Evolutionary conservation across 1,140 invertebrate species (phyloP), one percentile per base, ranked within the genome.

Genomic region (Telenomus remus): DNA sequence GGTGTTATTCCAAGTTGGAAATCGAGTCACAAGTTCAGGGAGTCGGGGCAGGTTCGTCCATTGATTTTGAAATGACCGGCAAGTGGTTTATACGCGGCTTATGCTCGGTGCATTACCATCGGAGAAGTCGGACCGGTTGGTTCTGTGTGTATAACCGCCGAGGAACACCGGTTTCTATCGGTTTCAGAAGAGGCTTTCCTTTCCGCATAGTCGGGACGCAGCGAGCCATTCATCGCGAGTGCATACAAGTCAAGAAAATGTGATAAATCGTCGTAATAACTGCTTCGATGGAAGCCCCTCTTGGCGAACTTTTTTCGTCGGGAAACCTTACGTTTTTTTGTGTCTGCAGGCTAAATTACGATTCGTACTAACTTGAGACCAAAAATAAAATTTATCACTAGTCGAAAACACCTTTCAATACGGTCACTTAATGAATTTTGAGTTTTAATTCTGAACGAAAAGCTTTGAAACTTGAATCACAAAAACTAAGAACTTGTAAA

Each of bases 201-300:
- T 88, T 88, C 87, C 87, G 87, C 87, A 88, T 88, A 88, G 81
- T 73, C 85, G 80, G 84, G 80, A 83, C 84, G 85, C 85, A 88
- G 81, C 85, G 71, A 86, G 85, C 84, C 87, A 84, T 87, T 84
- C 82, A 79, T 81, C 71, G 65, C 64, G 64, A 53, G 74, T 70
- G 70, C 63, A 68, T 78, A 74, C 60, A 70, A 78, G 76, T 74
- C 76, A 74, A 78, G 76, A 74, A 78, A 78, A 78, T 78, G 76
- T 78, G 76, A 78, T 78, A 78, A 78, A 78, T 78, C 70, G 76
- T 63, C 51, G 65, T 78, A 78, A 78, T 78, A 74, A 74, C 76
- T 57, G 66, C 76, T 78, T 70, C 71, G 76, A 74, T 79, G 68
- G 76, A 69, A 78, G 70, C 69, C 43, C 44, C 6, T 48, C 33